Evolutionary conservation across 2,888 invertebrate species (phyloP).

Genomic region (Drosophila fulvimacula): DNA sequence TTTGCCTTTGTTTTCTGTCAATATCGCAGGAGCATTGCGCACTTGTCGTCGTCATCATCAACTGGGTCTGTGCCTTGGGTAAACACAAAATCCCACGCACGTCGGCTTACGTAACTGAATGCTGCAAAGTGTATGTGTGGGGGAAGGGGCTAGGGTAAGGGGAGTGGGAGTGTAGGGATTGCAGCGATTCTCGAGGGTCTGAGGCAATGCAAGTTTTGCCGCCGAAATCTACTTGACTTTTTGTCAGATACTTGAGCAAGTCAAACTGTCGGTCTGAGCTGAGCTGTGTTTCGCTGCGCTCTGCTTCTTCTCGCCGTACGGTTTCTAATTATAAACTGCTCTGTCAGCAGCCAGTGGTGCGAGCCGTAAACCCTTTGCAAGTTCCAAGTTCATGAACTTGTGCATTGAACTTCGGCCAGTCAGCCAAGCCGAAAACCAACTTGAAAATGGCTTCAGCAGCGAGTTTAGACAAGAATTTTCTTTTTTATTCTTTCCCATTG

Average conservation of each 20-base stretch:
- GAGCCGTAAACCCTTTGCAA: constrained; percentile 61
- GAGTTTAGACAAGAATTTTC: constrained; percentile 57
- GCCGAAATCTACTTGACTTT: constrained; percentile 76
- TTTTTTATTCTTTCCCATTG: constrained; percentile 20
- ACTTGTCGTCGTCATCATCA: constrained; percentile 73
- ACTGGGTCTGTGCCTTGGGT: constrained; percentile 53
- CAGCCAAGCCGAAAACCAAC: constrained; percentile 67
- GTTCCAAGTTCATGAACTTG: constrained; percentile 80
- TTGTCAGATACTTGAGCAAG: constrained; percentile 66
- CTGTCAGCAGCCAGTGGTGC: constrained; percentile 63
- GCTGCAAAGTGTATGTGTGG: neutral
- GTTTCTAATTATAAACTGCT: constrained; percentile 78
- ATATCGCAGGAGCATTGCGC: constrained; percentile 64
- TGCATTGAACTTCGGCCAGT: constrained; percentile 74
- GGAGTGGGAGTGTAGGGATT: neutral
- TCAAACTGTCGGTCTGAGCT: constrained; percentile 50
- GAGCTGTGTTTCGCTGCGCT: constrained; percentile 25
- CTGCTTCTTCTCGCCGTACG: constrained; percentile 39
- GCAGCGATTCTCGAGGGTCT: constrained; percentile 22
- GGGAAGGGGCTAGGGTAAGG: neutral
- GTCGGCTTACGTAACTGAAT: constrained; percentile 53
- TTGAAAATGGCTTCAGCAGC: constrained; percentile 55
- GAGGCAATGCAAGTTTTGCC: constrained; percentile 65
- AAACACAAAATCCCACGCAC: constrained; percentile 74
- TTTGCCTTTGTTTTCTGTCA: constrained; percentile 79